A percentile compares a stretch with the other conserved stretches of the same genome.
These are phyloP conservation scores for Microtus montanus DNA, from an alignment of 2,113 vertebrate species.

Conservation along the genomic window DNA sequence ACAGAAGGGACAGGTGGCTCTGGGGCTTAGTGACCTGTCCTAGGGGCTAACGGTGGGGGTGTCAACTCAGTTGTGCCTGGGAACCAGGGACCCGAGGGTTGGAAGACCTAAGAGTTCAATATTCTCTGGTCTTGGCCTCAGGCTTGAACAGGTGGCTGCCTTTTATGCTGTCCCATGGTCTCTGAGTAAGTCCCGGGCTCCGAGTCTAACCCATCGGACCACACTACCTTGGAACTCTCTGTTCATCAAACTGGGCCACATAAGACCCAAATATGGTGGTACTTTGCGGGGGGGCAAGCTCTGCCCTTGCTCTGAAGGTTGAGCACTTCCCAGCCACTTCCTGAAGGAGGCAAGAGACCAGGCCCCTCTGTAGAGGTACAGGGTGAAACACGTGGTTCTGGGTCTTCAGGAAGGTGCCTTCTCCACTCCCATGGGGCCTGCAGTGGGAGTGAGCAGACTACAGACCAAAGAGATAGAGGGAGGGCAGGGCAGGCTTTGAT, in stretches of 20 bases:
- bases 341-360: background rate
- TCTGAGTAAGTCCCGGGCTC: background rate
- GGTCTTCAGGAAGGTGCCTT: background rate
- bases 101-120: background rate
- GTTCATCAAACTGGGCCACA: background rate
- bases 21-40: background rate
- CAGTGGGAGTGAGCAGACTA: background rate
- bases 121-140: background rate
- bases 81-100: background rate
- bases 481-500: background rate
- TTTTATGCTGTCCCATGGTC: background rate
- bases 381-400: background rate
- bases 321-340: background rate
- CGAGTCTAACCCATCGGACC: background rate
- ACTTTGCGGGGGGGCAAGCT: background rate
- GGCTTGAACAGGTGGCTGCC: background rate
- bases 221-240: background rate
- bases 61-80: background rate
- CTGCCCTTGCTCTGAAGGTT: background rate
- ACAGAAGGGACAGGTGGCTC: too few relatives aligned
- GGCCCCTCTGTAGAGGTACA: background rate
- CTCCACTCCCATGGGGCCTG: background rate
- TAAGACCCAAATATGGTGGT: background rate
- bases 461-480: background rate
- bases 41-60: background rate